Conservation (phyloP, 2,888 invertebrate species). For the Xestia c-nigrum region DNA sequence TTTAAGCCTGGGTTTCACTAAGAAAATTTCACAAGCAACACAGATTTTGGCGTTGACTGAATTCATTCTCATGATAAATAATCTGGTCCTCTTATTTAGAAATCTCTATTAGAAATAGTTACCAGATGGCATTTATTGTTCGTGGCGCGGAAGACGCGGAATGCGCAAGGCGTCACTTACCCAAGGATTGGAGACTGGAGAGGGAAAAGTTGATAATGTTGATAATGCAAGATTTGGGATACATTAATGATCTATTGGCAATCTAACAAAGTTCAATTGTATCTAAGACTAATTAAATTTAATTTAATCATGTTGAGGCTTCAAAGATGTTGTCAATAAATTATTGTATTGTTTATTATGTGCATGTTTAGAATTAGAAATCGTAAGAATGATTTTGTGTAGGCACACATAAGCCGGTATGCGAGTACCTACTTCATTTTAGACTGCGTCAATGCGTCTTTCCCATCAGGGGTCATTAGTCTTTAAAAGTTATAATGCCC, state of each 20-base stretch:
- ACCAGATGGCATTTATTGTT: constrained; percentile 3
- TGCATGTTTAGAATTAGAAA: not conserved
- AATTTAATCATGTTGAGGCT: constrained; percentile 2
- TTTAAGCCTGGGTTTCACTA: not conserved
- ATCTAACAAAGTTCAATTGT: constrained; percentile 3
- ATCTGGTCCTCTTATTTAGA: constrained; percentile 4
- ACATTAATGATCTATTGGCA: not conserved
- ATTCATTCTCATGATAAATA: not conserved
- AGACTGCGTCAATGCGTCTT: constrained; percentile 41
- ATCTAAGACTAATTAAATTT: not conserved
- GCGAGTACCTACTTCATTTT: constrained; percentile 21
- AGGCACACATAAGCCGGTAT: not conserved
- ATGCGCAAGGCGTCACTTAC: not conserved
- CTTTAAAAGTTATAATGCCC: constrained; percentile 48
- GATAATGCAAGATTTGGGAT: constrained; percentile 5
- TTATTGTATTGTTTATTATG: not conserved
- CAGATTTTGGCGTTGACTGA: not conserved
- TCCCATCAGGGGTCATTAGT: constrained; percentile 49
- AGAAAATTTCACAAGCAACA: not conserved
- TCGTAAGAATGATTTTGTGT: not conserved
- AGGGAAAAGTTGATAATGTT: constrained; percentile 10
- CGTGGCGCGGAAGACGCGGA: not conserved
- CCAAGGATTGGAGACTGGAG: not conserved
- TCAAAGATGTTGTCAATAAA: not conserved
- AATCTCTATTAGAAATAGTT: constrained; percentile 7